phyloP scores from a whole-genome alignment of 2,888 invertebrate genomes.

The Drepana falcataria region DNA sequence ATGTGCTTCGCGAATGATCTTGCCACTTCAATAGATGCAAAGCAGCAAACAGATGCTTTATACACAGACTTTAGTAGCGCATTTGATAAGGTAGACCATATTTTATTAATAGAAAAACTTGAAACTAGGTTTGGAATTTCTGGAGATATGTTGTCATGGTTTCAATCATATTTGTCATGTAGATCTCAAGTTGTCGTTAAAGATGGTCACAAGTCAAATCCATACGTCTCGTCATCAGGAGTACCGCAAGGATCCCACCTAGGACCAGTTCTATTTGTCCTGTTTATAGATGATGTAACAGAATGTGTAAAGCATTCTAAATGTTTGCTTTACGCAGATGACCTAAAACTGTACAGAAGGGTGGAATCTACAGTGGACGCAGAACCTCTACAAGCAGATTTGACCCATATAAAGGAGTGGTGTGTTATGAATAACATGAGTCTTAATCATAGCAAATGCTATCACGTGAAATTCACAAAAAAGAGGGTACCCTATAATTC shows the following conservation, averaged over 20 bases:
- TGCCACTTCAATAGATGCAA: too few relatives aligned
- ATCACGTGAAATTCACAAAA: not conserved
- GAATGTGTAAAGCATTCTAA: not conserved
- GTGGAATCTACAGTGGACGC: not conserved
- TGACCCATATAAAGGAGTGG: slow-evolving; percentile 3
- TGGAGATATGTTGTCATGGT: too few relatives aligned
- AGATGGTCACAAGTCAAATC: too few relatives aligned
- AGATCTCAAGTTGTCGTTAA: too few relatives aligned
- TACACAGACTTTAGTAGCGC: too few relatives aligned
- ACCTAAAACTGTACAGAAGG: slow-evolving; percentile 4
- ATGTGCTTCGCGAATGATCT: too few relatives aligned
- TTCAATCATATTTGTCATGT: too few relatives aligned
- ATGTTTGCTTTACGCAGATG: slow-evolving; percentile 8
- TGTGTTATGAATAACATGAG: slow-evolving; percentile 3
- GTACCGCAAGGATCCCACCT: slow-evolving; percentile 15
- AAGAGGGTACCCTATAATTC: not conserved
- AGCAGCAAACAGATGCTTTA: too few relatives aligned
- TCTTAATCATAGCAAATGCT: slow-evolving; percentile 2
- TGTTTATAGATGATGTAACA: slow-evolving; percentile 1
- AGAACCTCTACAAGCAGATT: slow-evolving; percentile 2
- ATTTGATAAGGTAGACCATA: too few relatives aligned
- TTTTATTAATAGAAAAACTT: too few relatives aligned
- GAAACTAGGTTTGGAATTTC: too few relatives aligned
- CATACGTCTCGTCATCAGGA: slow-evolving; percentile 3
- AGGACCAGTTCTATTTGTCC: not conserved